These are phyloP conservation scores for Leucozona laternaria DNA, from an alignment of 2,888 invertebrate species.

Conservation along the genomic window DNA sequence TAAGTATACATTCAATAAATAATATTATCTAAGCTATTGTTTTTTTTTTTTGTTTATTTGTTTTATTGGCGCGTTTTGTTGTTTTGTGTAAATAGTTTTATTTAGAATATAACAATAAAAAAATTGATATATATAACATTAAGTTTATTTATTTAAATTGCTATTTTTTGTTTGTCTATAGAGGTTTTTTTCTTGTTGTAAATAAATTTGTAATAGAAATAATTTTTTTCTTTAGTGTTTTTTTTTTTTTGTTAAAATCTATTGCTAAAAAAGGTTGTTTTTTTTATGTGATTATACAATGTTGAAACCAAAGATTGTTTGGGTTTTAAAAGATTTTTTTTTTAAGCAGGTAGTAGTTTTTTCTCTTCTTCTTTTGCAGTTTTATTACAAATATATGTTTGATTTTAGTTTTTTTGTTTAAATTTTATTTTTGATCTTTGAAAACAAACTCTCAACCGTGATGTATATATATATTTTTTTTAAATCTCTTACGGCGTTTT, in stretches of 20 bases:
- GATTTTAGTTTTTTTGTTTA: conserved; percentile 57
- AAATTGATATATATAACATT: conserved; percentile 67
- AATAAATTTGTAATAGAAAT: conserved; percentile 72
- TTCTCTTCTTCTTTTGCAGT: conserved; percentile 18
- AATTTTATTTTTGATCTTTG: conserved; percentile 69
- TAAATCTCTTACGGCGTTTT: not conserved
- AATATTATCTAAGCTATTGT: conserved; percentile 71
- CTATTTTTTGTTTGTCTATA: conserved; percentile 66
- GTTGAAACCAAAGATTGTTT: conserved; percentile 76
- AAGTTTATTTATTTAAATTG: conserved; percentile 37
- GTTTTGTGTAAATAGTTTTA: conserved; percentile 71
- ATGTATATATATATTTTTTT: conserved; percentile 32
- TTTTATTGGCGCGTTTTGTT: conserved; percentile 68
- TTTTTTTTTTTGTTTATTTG: conserved; percentile 39
- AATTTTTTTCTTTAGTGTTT: conserved; percentile 69
- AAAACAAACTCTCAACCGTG: conserved; percentile 75
- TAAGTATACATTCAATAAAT: conserved; percentile 45
- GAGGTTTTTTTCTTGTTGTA: conserved; percentile 55
- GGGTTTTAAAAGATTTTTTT: conserved; percentile 71
- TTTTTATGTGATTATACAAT: conserved; percentile 46
- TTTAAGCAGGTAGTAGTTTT: conserved; percentile 22
- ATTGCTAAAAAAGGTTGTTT: conserved; percentile 66
- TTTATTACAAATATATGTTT: conserved; percentile 71
- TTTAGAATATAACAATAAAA: conserved; percentile 72
- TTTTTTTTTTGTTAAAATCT: conserved; percentile 36